These are phyloP conservation scores for Clunio marinus DNA, from an alignment of 2,888 invertebrate species.

Conservation along the genomic window DNA sequence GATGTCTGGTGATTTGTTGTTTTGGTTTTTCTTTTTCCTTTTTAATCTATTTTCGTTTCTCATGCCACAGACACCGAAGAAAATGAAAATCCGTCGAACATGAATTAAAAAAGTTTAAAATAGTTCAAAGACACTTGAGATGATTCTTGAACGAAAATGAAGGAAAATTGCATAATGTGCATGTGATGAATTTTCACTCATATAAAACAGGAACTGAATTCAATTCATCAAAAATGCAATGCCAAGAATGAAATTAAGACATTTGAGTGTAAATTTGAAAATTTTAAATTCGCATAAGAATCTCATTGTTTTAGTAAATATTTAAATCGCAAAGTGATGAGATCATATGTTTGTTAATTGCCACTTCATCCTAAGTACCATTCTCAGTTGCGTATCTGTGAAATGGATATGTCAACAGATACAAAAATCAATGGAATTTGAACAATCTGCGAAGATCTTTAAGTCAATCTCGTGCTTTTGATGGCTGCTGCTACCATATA, in stretches of 20 bases:
- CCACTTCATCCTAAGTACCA: no score
- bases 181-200: no score
- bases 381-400: neutral
- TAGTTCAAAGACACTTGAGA: constrained; percentile 21
- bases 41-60: neutral
- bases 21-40: neutral
- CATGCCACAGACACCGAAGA: neutral
- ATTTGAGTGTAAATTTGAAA: neutral
- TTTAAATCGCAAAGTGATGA: neutral
- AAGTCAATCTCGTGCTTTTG: no score
- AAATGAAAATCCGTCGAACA: neutral
- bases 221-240: neutral
- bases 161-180: constrained; percentile 22
- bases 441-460: no score
- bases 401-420: neutral
- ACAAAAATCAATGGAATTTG: no score
- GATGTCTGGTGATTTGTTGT: neutral
- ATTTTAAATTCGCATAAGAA: no score
- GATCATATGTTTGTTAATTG: constrained; percentile 24
- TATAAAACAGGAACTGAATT: no score
- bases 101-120: neutral
- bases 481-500: no score
- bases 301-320: neutral
- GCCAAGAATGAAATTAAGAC: constrained; percentile 8
- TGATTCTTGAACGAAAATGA: no score